Conservation (phyloP, 2,113 vertebrate species). For the Otus sunia region DNA sequence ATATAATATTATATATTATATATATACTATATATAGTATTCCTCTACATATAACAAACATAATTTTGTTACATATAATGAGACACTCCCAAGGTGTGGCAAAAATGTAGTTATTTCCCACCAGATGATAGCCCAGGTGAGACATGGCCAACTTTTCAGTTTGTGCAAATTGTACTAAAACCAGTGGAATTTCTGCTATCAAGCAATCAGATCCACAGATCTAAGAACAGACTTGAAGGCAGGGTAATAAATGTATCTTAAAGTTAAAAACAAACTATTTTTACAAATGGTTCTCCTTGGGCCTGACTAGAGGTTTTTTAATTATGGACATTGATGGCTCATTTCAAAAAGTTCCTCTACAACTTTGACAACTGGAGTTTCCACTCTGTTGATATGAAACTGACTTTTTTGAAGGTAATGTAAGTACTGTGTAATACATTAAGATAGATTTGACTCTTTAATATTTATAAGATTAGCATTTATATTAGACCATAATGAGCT, state of each 20-base stretch:
- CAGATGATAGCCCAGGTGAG: neutral
- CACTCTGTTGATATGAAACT: conserved; percentile 49
- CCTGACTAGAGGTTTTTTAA: neutral
- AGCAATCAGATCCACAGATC: neutral
- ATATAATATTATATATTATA: too few relatives aligned
- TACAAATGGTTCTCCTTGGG: neutral
- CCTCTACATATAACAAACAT: neutral
- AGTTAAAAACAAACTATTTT: neutral
- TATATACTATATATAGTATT: too few relatives aligned
- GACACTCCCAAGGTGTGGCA: neutral
- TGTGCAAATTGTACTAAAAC: too few relatives aligned
- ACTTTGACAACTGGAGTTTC: conserved; percentile 41
- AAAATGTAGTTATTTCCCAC: neutral
- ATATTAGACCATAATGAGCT: conserved; percentile 71
- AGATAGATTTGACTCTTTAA: conserved; percentile 66
- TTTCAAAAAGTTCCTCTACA: conserved; percentile 28
- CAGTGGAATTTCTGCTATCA: neutral
- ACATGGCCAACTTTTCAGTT: neutral
- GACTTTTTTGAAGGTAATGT: conserved; percentile 56
- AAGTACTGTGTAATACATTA: conserved; percentile 53
- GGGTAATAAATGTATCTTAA: neutral
- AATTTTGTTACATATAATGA: neutral
- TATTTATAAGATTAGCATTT: conserved; percentile 74
- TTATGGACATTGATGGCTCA: neutral
- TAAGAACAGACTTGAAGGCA: neutral